These are phyloP conservation scores for Protaetia brevitarsis DNA, from an alignment of 1,140 invertebrate genomes.

Conservation along the genomic window DNA sequence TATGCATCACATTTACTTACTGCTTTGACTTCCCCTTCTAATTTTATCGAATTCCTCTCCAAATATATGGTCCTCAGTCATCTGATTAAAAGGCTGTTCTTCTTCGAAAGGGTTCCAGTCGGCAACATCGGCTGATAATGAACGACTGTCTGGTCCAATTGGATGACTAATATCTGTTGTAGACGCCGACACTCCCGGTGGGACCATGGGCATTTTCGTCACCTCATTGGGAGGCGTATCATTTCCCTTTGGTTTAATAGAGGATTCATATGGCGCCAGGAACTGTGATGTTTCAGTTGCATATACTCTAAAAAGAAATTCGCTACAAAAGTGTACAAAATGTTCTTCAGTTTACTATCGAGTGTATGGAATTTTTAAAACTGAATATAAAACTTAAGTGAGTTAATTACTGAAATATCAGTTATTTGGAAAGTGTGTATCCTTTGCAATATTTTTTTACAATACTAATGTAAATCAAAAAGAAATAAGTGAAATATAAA, in stretches of 20 bases:
- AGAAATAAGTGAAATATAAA: no score
- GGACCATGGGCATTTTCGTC: constrained; percentile 37
- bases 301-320: constrained; percentile 59
- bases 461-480: no score
- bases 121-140: constrained; percentile 60
- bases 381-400: no score
- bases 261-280: constrained; percentile 68
- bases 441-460: no score
- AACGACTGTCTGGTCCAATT: constrained; percentile 53
- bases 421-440: no score
- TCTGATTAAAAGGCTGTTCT: constrained; percentile 65
- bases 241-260: constrained; percentile 55
- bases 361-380: no score
- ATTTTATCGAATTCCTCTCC: constrained; percentile 86
- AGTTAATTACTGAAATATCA: no score
- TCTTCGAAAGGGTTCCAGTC: constrained; percentile 85
- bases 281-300: constrained; percentile 73
- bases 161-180: constrained; percentile 45
- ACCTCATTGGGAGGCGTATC: constrained; percentile 41
- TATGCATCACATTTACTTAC: no score
- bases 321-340: no score
- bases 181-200: constrained; percentile 42
- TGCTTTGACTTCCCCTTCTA: constrained; percentile 72
- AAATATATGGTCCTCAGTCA: constrained; percentile 82
- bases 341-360: no score